These are phyloP conservation scores for Melanotaenia trifasciata DNA, from an alignment of 2,797 vertebrate species.

Conservation along the genomic window DNA sequence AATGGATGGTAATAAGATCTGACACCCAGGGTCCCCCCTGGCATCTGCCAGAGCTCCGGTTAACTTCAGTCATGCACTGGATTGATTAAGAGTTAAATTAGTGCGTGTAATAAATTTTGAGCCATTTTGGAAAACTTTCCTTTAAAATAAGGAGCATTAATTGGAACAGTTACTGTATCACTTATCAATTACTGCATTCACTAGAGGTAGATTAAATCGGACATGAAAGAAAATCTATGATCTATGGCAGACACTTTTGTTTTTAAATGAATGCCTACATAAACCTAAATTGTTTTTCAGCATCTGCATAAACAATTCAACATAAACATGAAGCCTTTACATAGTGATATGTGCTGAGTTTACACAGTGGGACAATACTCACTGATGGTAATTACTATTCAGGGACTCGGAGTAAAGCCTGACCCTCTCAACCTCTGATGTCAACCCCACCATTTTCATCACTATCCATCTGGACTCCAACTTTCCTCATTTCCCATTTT, in stretches of 20 bases:
- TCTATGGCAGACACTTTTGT: not conserved
- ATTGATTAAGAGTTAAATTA: conserved; percentile 67
- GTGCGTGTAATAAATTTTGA: conserved; percentile 50
- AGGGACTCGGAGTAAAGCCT: conserved; percentile 62
- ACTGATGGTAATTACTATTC: conserved; percentile 77
- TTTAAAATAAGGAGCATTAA: conserved; percentile 10
- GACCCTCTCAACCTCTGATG: conserved; percentile 21
- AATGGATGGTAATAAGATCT: conserved; percentile 69
- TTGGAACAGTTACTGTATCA: not conserved
- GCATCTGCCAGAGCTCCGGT: conserved; percentile 64
- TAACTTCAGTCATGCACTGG: conserved; percentile 49
- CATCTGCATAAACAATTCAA: conserved; percentile 18
- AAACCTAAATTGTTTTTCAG: conserved; percentile 57
- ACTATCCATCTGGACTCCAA: conserved; percentile 61
- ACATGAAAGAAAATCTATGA: not conserved
- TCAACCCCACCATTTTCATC: conserved; percentile 57
- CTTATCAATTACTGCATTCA: conserved; percentile 15
- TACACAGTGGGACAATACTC: conserved; percentile 48
- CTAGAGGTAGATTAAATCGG: conserved; percentile 20
- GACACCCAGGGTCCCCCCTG: conserved; percentile 53
- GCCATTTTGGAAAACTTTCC: conserved; percentile 32
- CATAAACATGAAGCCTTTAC: not conserved
- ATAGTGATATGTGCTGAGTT: not conserved
- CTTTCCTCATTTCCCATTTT: conserved; percentile 59
- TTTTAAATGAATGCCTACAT: conserved; percentile 17